Conservation (phyloP, 92 coral and sea anemone species). For the Scolanthus callimorphus region DNA sequence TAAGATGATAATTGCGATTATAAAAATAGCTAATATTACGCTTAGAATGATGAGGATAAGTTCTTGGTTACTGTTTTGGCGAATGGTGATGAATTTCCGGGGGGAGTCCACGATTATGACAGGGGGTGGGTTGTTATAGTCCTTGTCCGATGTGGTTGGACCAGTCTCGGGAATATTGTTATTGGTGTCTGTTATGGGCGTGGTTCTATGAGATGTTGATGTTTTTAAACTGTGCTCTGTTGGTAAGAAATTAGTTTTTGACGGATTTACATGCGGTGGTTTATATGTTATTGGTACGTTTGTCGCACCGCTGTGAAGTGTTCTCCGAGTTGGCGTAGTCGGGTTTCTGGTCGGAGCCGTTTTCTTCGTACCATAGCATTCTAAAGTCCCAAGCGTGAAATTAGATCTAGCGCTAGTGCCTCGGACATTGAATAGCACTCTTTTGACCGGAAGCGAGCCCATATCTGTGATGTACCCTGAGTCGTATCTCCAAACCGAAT, state of each 20-base stretch:
- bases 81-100: conserved; percentile 70
- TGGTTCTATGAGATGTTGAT: conserved; percentile 3
- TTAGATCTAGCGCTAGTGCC: conserved; percentile 50
- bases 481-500: conserved; percentile 58
- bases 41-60: conserved; percentile 81
- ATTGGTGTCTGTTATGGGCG: neutral
- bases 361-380: conserved; percentile 68
- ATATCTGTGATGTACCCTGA: conserved; percentile 58
- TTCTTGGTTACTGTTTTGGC: conserved; percentile 72
- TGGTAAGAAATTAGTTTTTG: neutral
- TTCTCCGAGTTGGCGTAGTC: conserved; percentile 13
- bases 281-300: neutral
- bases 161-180: neutral
- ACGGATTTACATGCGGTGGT: neutral
- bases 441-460: conserved; percentile 59
- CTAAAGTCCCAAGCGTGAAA: conserved; percentile 61
- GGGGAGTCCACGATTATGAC: conserved; percentile 68
- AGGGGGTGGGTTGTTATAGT: conserved; percentile 34
- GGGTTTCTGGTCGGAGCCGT: conserved; percentile 12
- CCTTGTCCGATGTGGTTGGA: conserved; percentile 22
- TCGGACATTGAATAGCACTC: conserved; percentile 57
- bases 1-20: conserved; percentile 60
- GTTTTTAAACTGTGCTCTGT: neutral
- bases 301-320: conserved; percentile 4
- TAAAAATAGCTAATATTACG: conserved; percentile 67